These are phyloP conservation scores for Characodon lateralis DNA, from an alignment of 2,797 vertebrate species.

Conservation along the genomic window DNA sequence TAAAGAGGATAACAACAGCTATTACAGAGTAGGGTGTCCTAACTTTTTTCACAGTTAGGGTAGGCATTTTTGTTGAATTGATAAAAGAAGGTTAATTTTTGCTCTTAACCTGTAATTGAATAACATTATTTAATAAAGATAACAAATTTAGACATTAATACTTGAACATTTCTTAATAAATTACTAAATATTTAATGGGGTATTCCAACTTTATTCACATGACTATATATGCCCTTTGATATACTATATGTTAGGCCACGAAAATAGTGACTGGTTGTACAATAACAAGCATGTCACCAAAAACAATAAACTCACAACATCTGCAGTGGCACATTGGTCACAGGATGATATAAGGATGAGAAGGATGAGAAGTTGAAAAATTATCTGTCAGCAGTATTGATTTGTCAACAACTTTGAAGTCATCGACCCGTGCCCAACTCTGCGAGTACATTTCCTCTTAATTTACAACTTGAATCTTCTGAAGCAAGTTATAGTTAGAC, in stretches of 20 bases:
- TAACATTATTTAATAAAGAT: not conserved
- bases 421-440: not conserved
- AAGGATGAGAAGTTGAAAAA: conserved; percentile 11
- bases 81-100: not conserved
- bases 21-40: not conserved
- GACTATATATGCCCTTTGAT: too few species aligned
- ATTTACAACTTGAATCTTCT: conserved; percentile 14
- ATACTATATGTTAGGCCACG: too few species aligned
- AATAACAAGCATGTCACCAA: not conserved
- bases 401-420: conserved; percentile 7
- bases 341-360: not conserved
- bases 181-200: too few species aligned
- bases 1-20: not conserved
- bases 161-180: too few species aligned
- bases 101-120: not conserved
- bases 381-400: conserved; percentile 5
- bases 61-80: not conserved
- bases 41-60: not conserved
- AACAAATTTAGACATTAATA: not conserved
- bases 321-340: not conserved
- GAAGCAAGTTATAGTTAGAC: conserved; percentile 2
- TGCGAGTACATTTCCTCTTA: conserved; percentile 2
- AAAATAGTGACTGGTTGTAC: not conserved
- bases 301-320: not conserved
- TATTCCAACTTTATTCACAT: too few species aligned